Conservation (phyloP, 1,140 invertebrate genomes). For the Palaemon carinicauda region DNA sequence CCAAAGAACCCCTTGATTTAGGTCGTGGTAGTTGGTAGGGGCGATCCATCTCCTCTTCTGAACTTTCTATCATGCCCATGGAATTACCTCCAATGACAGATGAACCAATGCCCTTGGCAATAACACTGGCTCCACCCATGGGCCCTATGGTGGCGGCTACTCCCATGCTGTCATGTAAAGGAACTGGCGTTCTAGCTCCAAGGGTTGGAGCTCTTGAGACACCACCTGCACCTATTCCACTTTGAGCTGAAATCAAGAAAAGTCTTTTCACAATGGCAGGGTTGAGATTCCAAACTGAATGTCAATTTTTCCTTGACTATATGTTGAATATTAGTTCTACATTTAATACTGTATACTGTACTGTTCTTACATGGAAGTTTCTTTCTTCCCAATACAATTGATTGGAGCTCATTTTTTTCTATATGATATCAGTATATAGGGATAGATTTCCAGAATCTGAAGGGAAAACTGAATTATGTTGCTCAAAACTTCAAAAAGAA, state of each 20-base stretch:
- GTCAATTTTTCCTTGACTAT: no score
- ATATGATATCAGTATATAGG: no score
- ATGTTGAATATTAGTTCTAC: no score
- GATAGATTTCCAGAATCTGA: background rate
- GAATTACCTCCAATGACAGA: slow-evolving; percentile 18
- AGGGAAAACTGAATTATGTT: background rate
- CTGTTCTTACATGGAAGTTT: no score
- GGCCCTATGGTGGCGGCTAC: slow-evolving; percentile 36
- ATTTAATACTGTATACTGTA: no score
- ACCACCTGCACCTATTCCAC: background rate
- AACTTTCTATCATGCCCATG: slow-evolving; percentile 33
- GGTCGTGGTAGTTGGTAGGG: no score
- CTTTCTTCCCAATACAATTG: no score
- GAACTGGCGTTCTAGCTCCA: slow-evolving; percentile 38
- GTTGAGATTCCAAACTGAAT: background rate
- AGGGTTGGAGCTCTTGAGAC: slow-evolving; percentile 40
- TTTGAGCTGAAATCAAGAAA: slow-evolving; percentile 4
- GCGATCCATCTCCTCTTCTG: background rate
- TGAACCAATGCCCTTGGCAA: background rate
- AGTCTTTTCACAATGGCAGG: background rate
- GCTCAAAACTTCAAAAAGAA: background rate
- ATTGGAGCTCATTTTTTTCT: no score
- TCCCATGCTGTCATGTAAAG: slow-evolving; percentile 17
- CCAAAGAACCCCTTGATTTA: no score
- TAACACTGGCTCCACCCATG: slow-evolving; percentile 42